Percentiles rank a stretch among this genome's conserved stretches.
These are phyloP conservation scores for Copsychus sechellarum DNA, from an alignment of 2,113 vertebrate genomes.

Conservation along the genomic window DNA sequence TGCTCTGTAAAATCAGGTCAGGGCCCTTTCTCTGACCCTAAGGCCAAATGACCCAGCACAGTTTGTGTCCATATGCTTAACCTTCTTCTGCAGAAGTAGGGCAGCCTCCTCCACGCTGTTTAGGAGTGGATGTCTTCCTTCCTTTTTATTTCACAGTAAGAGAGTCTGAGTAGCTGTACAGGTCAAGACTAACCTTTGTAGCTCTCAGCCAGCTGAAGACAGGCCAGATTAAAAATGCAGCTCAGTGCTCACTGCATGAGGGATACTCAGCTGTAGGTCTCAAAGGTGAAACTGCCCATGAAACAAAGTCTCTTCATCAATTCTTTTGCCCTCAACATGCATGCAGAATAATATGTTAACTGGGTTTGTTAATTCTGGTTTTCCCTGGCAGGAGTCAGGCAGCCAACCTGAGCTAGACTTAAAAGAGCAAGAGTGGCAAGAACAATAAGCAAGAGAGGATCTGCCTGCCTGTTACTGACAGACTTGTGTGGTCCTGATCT, in stretches of 20 bases:
- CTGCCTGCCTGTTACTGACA: neutral
- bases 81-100: neutral
- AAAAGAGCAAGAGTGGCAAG: neutral
- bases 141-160: neutral
- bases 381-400: neutral
- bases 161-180: neutral
- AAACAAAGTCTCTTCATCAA: neutral
- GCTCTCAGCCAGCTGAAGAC: neutral
- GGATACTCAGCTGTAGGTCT: neutral
- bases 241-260: neutral
- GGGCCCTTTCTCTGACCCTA: neutral
- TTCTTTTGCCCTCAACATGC: neutral
- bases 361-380: neutral
- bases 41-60: neutral
- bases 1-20: constrained; percentile 7
- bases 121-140: neutral
- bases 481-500: neutral
- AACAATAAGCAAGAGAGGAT: neutral
- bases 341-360: neutral
- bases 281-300: neutral
- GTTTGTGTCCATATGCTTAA: neutral
- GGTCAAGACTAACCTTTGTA: neutral
- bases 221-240: neutral
- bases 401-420: neutral
- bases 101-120: neutral